Percentiles rank a stretch among this genome's conserved stretches.
These are phyloP conservation scores for Gortyna flavago DNA, from an alignment of 2,888 invertebrate genomes.

Conservation along the genomic window DNA sequence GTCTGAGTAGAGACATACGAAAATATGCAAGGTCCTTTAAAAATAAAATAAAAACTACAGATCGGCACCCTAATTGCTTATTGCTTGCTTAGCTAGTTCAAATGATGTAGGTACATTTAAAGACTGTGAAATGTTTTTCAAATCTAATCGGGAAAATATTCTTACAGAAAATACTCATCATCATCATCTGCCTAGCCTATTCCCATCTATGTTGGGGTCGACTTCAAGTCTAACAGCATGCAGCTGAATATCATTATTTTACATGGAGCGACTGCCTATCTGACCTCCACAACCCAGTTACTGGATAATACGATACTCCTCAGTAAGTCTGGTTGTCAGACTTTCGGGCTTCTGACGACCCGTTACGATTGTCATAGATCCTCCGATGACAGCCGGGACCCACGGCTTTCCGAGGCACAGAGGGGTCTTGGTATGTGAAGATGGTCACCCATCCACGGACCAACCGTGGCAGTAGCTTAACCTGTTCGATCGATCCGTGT, in stretches of 20 bases:
- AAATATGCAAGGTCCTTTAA: neutral
- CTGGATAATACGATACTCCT: neutral
- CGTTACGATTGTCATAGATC: neutral
- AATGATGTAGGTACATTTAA: neutral
- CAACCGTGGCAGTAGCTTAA: neutral
- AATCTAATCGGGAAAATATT: neutral
- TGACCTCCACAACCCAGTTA: too few species aligned
- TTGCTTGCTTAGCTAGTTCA: neutral
- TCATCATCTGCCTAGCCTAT: neutral
- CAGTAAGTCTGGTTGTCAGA: neutral
- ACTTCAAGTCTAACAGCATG: neutral
- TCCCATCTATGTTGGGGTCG: neutral
- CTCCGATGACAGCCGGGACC: neutral
- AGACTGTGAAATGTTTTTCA: neutral
- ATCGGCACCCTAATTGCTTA: neutral
- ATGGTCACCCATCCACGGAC: neutral
- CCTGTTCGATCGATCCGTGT: neutral
- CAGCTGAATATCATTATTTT: neutral
- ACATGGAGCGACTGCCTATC: neutral
- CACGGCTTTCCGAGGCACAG: neutral
- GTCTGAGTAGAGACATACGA: neutral
- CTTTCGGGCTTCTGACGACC: neutral
- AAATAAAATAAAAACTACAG: neutral
- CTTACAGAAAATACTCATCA: neutral
- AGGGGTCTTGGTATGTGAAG: neutral